These are phyloP conservation scores for Lepetodrilus schrolli DNA, from an alignment of 2,888 invertebrate species.

Conservation along the genomic window DNA sequence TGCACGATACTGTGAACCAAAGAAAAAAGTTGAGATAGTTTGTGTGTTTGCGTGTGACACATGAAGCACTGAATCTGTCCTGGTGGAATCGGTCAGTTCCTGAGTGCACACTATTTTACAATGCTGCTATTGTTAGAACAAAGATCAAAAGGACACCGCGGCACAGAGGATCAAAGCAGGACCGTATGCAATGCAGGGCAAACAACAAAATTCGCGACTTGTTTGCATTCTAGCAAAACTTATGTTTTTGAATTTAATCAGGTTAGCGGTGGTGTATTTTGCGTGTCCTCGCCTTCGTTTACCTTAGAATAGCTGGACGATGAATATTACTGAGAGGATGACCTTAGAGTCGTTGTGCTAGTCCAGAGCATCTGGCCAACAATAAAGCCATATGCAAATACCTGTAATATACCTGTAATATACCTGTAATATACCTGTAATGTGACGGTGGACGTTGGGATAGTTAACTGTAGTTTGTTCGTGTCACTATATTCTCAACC, in stretches of 20 bases:
- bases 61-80: constrained; percentile 6
- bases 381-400: too few species aligned
- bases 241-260: constrained; percentile 35
- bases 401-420: too few species aligned
- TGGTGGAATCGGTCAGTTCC: background rate
- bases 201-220: constrained; percentile 28
- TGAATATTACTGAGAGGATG: background rate
- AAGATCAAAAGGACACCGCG: constrained; percentile 28
- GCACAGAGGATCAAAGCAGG: constrained; percentile 8
- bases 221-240: constrained; percentile 29
- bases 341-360: background rate
- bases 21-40: constrained; percentile 7
- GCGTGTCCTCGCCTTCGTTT: constrained; percentile 16
- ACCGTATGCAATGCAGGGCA: constrained; percentile 18
- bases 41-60: background rate
- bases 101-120: constrained; percentile 1
- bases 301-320: background rate
- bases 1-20: background rate
- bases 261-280: constrained; percentile 31
- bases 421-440: too few species aligned
- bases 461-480: too few species aligned
- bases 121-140: constrained; percentile 28
- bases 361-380: background rate
- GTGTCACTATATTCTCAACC: too few species aligned
- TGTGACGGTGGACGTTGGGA: too few species aligned